Base-by-base conservation (phyloP, 2,113 vertebrate genomes). In the Ictalurus punctatus region DNA sequence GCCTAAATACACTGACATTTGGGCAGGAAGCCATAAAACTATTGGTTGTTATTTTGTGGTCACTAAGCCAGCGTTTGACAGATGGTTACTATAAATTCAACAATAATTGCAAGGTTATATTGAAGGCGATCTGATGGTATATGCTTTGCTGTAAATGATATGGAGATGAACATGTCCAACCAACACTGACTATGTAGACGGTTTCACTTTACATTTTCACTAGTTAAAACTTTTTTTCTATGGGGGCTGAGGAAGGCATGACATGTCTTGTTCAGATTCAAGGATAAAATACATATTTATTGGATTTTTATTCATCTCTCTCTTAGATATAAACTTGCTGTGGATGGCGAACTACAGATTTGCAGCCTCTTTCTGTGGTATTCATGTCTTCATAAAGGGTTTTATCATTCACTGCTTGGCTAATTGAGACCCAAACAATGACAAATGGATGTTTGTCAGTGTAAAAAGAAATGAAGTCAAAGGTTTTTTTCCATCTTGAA, bases 391-490 rank as follows among this genome's bases (percentile, higher is more conserved):
- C 84, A 90, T 87, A 85, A 83, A 21, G 76, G 59, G 58, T 78
- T 91, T 91, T 92, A 90, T 91, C 89, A 91, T 83, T 88, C 63
- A 91, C 85, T 88, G 88, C 30, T 52, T 90, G 76, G 83, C 89
- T 86, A 87, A 85, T 81, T 89, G 87, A 90, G 86, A 91, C 82
- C 87, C 88, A 56, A 93, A 92, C 92, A 92, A 93, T 93, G 92
- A 92, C 90, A 92, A 91, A 93, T 93, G 92, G 71, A 84, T 93
- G 93, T 94, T 92, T 93, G 92, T 89, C 89, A 91, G 92, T 90
- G 92, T 94, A 91, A 91, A 90, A 87, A 69, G 73, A 85, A 91
- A 30, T 88, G 27, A 85, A 91, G 67, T 91, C 86, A 88, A 76
- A 85, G 73, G 2, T 89, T 90, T 89, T 88, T 92, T 90, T 91